Evolutionary conservation across 2,797 vertebrate genomes (phyloP).

Genomic region (Channallabes apus): DNA sequence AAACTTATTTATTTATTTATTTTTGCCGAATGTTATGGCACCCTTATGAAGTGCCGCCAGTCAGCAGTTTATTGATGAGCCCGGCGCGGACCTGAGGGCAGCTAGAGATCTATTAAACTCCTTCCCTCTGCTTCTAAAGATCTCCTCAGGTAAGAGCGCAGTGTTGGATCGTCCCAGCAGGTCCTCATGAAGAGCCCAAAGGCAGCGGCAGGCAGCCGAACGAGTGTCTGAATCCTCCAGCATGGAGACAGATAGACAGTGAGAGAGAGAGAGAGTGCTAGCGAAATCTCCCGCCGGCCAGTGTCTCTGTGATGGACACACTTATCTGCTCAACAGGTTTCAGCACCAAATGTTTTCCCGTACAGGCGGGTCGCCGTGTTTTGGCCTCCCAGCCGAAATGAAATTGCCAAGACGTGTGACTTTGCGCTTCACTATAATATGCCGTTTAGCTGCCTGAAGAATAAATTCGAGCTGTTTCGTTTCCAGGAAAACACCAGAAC

Average conservation of each 20-base stretch:
- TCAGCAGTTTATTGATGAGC: slow-evolving; percentile 1
- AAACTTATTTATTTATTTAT: not conserved
- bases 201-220: slow-evolving; percentile 21
- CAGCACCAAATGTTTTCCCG: slow-evolving; percentile 38
- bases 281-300: slow-evolving; percentile 12
- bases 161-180: slow-evolving; percentile 25
- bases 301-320: slow-evolving; percentile 36
- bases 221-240: slow-evolving; percentile 13
- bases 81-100: not conserved
- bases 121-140: slow-evolving; percentile 4
- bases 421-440: slow-evolving; percentile 51
- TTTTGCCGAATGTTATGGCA: not conserved
- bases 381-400: slow-evolving; percentile 36
- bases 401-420: slow-evolving; percentile 40
- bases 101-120: slow-evolving; percentile 22
- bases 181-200: slow-evolving; percentile 23
- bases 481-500: slow-evolving; percentile 44
- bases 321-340: slow-evolving; percentile 51
- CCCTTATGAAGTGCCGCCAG: not conserved
- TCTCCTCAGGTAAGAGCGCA: slow-evolving; percentile 18
- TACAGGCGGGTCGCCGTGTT: slow-evolving; percentile 8
- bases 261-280: not conserved
- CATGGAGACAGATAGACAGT: not conserved
- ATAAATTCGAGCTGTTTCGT: slow-evolving; percentile 57
- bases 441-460: slow-evolving; percentile 55